Evolutionary conservation across 2,113 vertebrate species (phyloP).

Genomic region (Malurus melanocephalus): DNA sequence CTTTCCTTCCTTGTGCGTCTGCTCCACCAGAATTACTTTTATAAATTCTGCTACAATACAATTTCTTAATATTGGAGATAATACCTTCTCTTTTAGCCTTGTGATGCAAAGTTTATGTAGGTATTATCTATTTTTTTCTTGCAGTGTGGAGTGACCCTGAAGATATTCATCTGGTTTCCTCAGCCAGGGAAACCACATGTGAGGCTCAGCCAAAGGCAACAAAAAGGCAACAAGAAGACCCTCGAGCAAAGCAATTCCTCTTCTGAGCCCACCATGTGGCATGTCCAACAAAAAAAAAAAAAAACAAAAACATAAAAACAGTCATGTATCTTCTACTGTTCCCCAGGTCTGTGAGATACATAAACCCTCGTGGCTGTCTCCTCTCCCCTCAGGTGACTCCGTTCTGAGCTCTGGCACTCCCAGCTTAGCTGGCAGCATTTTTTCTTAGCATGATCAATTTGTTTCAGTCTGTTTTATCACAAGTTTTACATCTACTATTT

Average conservation of each 20-base stretch:
- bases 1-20: not conserved
- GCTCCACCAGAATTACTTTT: not conserved
- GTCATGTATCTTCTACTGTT: not conserved
- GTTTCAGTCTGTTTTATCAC: not conserved
- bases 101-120: not conserved
- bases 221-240: not conserved
- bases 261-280: not conserved
- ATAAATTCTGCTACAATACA: not conserved
- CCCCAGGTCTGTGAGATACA: not conserved
- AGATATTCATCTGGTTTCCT: not conserved
- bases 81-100: not conserved
- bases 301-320: not conserved
- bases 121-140: not conserved
- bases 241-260: not conserved
- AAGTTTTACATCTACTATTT: not conserved
- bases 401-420: not conserved
- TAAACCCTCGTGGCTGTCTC: not conserved
- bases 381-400: fast-evolving
- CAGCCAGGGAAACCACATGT: not conserved
- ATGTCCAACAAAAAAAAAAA: not conserved
- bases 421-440: not conserved
- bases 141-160: not conserved
- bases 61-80: not conserved
- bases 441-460: not conserved
- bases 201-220: not conserved